Conservation (phyloP, 2,888 invertebrate genomes). For the Cosmorhoe ocellata region DNA sequence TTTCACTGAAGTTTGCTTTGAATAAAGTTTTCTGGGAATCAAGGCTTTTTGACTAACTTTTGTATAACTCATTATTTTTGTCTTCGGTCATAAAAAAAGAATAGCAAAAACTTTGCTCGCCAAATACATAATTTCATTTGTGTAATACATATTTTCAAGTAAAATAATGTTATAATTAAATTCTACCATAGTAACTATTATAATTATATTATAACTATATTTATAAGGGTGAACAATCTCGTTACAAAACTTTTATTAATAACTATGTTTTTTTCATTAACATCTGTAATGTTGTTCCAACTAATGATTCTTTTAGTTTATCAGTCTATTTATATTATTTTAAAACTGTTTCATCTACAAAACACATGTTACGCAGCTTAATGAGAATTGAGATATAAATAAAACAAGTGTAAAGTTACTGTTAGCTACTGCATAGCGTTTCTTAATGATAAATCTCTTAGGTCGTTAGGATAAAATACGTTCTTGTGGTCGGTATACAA, state of each 20-base stretch:
- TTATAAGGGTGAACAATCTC: no score
- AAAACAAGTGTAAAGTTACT: constrained; percentile 7
- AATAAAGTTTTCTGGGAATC: constrained; percentile 31
- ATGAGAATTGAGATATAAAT: constrained; percentile 14
- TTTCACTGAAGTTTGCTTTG: constrained; percentile 25
- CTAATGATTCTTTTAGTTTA: constrained; percentile 2
- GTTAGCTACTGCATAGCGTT: constrained; percentile 8
- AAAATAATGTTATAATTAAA: no score
- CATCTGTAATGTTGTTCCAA: background rate
- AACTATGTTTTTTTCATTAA: no score
- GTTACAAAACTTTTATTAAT: no score
- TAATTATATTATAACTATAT: no score
- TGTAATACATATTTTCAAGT: no score
- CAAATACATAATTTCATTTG: no score
- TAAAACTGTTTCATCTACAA: constrained; percentile 3
- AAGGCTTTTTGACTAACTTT: constrained; percentile 14
- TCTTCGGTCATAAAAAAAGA: background rate
- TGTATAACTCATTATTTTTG: background rate
- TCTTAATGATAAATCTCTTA: constrained; percentile 13
- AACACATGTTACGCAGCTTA: constrained; percentile 12
- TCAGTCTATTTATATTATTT: constrained; percentile 6
- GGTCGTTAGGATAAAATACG: constrained; percentile 12
- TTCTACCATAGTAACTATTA: no score
- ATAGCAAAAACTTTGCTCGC: background rate
- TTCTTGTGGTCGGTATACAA: constrained; percentile 6